Percentiles rank a stretch among this genome's conserved stretches.
Conservation (phyloP, 2,888 invertebrate species). For the Pilophorus perplexus region DNA sequence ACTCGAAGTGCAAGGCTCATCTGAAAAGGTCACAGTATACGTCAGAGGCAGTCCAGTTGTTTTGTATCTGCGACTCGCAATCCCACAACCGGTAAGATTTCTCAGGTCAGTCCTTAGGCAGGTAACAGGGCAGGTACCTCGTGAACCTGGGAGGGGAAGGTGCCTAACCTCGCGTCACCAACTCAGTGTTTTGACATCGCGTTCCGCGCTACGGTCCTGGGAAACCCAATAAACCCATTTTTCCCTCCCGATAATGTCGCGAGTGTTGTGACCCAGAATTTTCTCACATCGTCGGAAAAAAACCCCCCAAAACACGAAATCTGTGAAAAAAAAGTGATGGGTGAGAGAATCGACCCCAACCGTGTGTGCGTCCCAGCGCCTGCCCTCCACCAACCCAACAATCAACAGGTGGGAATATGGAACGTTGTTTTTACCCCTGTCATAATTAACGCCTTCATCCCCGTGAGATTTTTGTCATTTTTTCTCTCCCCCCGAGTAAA, state of each 20-base stretch:
- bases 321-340: neutral
- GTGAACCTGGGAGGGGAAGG: conserved; percentile 8
- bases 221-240: too few species aligned
- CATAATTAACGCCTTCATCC: neutral
- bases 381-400: conserved; percentile 21
- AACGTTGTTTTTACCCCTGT: neutral
- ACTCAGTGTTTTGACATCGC: conserved; percentile 23
- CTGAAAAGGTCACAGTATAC: too few species aligned
- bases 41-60: too few species aligned
- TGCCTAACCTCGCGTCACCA: conserved; percentile 19
- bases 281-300: neutral
- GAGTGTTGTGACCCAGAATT: too few species aligned
- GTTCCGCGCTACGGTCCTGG: neutral
- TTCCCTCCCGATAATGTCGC: too few species aligned
- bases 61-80: too few species aligned
- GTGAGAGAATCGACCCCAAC: conserved; percentile 23
- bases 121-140: conserved; percentile 9
- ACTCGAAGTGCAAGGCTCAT: too few species aligned
- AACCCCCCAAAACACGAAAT: neutral
- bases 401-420: conserved; percentile 38
- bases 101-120: too few species aligned
- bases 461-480: neutral
- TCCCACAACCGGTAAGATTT: too few species aligned
- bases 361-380: conserved; percentile 37
- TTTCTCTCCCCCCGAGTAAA: neutral